Evolutionary conservation across 2,797 vertebrate genomes (phyloP), one percentile per base, ranked within the genome.

Genomic region (Zalophus californianus): DNA sequence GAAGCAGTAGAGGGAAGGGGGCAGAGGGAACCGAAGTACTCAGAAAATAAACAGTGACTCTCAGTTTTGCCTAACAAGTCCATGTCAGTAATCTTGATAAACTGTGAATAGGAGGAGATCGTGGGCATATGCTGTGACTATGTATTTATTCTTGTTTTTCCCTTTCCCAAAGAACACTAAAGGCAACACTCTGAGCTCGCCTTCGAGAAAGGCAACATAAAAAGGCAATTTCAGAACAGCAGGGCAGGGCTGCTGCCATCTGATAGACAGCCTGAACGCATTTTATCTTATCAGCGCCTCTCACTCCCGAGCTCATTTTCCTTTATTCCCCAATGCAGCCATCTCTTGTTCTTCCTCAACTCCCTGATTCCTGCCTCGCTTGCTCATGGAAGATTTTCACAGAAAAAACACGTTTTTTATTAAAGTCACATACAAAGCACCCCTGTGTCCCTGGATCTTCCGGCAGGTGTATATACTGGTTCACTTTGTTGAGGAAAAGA

Each of bases 361-460:
- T 54, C 88, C 96, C 97, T 50, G 58, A 97, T 94, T 98, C 97
- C 94, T 84, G 93, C 80, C 96, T 97, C 38, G 0, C 97, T 97
- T n/a, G 0, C 94, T 96, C 97, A 48, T 95, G 86, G 95, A 98
- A 60, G 95, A 98, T 85, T 96, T 98, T 97, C 97, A 97, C 98
- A 98, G 97, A 97, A 79, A 35, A 97, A 98, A 91, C 48, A 79
- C 48, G 54, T 75, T 96, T 96, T 97, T 97, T 97, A 98, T 98
- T 97, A 98, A 96, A 98, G 97, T 97, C 97, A 97, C 75, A 97
- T 78, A 98, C 64, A 97, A 98, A 98, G 97, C 96, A 95, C 56
- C 86, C 70, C 90, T 96, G 16, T 78, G 90, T 96, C 95, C 87
- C 86, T 95, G 78, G 70, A 77, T 96, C 75, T 95, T 98, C 96